Evolutionary conservation across 2,797 vertebrate species (phyloP), one percentile per base, ranked within the genome.

Genomic region (Fistularia commersonii): DNA sequence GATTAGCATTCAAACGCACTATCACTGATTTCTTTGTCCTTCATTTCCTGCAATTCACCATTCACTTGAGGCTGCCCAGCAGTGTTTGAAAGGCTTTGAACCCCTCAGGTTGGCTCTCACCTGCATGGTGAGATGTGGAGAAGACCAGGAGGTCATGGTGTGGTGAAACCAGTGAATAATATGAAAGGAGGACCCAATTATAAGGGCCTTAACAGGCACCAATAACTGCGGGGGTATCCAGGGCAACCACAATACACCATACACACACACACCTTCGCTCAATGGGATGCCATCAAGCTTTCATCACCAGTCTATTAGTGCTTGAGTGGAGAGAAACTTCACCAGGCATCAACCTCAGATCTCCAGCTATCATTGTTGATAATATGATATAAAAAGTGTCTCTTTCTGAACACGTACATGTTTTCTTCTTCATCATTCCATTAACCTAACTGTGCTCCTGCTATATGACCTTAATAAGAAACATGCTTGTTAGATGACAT

Each of bases 131-230:
- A 64, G 64, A 69, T 62, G 66, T 48, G 53, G 54, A 69, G 62
- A 72, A 64, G 78, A 73, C 52, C 51, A 54, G 54, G 78, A 76
- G 79, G 72, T 85, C 80, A 80, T 59, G 64, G 64, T 63, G 77
- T 69, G 72, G 72, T 61, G 74, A 58, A 69, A 80, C 69, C 83
- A 23, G 79, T 61, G 71, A 81, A 81, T 83, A 77, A 88, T 87
- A 87, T 80, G 78, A 87, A 80, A 89, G 88, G 79, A 83, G 76
- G 77, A 73, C 68, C 88, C 87, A 91, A 92, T 92, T 92, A 92
- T 79, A 66, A 74, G 68, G 14, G 75, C 88, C 87, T 87, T 87
- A 89, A 82, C 79, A 59, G 80, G 66, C 82, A 79, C 74, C 69
- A 60, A 66, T 67, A 79, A 64, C 87, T 77, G 63, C 59, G 36